These are phyloP conservation scores for Matsumyia berberina DNA, from an alignment of 2,888 invertebrate genomes.

Conservation along the genomic window DNA sequence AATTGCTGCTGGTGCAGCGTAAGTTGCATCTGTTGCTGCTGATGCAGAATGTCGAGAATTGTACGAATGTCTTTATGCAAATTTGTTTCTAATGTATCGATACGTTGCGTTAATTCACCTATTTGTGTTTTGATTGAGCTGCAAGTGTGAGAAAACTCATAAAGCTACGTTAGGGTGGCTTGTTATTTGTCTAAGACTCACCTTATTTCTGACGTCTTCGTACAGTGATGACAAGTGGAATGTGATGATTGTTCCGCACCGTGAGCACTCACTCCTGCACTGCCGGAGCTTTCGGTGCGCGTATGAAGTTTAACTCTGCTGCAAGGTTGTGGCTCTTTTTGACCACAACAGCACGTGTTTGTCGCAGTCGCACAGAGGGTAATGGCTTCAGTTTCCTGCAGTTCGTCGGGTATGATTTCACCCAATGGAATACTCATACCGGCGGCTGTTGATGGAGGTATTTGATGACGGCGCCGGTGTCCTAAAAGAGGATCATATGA, in stretches of 20 bases:
- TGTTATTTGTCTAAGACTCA: slow-evolving; percentile 16
- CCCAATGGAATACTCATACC: slow-evolving; percentile 62
- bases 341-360: slow-evolving; percentile 77
- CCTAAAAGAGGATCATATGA: slow-evolving; percentile 70
- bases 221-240: slow-evolving; percentile 75
- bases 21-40: slow-evolving; percentile 79
- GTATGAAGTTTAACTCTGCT: slow-evolving; percentile 60
- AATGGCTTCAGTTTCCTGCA: slow-evolving; percentile 78
- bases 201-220: slow-evolving; percentile 77
- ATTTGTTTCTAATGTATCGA: slow-evolving; percentile 79
- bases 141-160: slow-evolving; percentile 1
- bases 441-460: slow-evolving; percentile 54
- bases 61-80: slow-evolving; percentile 79
- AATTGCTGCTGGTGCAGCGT: slow-evolving; percentile 78
- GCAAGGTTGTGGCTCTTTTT: slow-evolving; percentile 72
- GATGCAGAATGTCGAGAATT: slow-evolving; percentile 80
- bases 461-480: slow-evolving; percentile 71
- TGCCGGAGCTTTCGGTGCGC: slow-evolving; percentile 68
- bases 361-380: slow-evolving; percentile 79
- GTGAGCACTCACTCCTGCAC: slow-evolving; percentile 54
- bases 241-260: slow-evolving; percentile 61
- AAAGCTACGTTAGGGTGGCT: not conserved
- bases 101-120: slow-evolving; percentile 79
- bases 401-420: slow-evolving; percentile 76
- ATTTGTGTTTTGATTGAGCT: slow-evolving; percentile 79